phyloP scores from a whole-genome alignment of 2,797 vertebrate genomes.

The Sorex maritimensis region DNA sequence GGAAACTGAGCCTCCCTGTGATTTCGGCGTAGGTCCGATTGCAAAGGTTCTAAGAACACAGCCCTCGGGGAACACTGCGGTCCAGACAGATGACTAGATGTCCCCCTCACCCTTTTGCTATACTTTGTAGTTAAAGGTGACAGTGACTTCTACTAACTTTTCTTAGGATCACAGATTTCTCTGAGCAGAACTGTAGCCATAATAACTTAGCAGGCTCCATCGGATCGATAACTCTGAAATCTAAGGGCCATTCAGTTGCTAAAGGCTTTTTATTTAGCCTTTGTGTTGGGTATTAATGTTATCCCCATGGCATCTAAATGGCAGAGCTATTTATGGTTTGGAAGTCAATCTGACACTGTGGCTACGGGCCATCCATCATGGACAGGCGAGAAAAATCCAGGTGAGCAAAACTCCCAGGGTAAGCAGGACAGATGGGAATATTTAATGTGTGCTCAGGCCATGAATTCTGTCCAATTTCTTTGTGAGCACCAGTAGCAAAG shows the following conservation, averaged over 20 bases:
- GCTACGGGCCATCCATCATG: constrained; percentile 72
- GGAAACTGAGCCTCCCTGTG: constrained; percentile 58
- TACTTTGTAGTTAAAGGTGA: constrained; percentile 77
- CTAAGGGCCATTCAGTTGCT: constrained; percentile 83
- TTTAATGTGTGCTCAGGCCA: constrained; percentile 67
- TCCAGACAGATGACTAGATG: neutral
- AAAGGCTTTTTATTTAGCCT: constrained; percentile 86
- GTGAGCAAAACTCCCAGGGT: constrained; percentile 69
- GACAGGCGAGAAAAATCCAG: constrained; percentile 72
- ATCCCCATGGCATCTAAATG: constrained; percentile 80
- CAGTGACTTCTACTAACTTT: constrained; percentile 84
- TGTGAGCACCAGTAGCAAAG: constrained; percentile 61
- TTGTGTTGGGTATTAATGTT: constrained; percentile 83
- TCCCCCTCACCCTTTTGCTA: constrained; percentile 3
- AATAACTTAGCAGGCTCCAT: constrained; percentile 86
- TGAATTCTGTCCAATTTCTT: constrained; percentile 75
- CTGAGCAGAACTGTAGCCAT: constrained; percentile 81
- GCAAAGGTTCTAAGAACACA: neutral
- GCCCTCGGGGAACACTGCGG: neutral
- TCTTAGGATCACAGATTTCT: constrained; percentile 83
- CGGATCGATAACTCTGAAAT: constrained; percentile 88
- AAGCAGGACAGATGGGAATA: constrained; percentile 67
- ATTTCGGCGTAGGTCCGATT: constrained; percentile 42
- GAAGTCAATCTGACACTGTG: constrained; percentile 75
- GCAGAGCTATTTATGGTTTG: constrained; percentile 83